phyloP scores from a whole-genome alignment of 2,797 vertebrate genomes.

The Saxicola maurus region DNA sequence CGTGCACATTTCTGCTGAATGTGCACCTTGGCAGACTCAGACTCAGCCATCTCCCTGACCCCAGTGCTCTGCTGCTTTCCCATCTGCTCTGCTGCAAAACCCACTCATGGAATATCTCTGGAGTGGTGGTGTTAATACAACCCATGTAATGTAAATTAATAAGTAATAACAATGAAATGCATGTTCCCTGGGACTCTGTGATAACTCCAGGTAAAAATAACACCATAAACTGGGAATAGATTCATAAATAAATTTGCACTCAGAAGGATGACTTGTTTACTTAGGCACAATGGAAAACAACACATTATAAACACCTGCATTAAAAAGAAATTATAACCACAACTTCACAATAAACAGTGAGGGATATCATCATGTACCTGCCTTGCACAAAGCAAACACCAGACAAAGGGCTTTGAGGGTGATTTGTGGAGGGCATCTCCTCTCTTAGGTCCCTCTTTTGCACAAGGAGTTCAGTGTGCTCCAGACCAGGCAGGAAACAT shows the following conservation, averaged over 20 bases:
- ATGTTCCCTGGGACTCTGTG: constrained; percentile 7
- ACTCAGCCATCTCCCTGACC: background rate
- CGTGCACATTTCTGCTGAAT: background rate
- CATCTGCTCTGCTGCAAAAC: background rate
- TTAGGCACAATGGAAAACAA: background rate
- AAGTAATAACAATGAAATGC: constrained; percentile 42
- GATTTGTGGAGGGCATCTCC: background rate
- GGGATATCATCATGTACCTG: constrained; percentile 18
- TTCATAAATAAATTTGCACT: constrained; percentile 8
- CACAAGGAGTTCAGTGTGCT: background rate
- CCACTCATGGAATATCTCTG: background rate
- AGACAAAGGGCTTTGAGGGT: background rate
- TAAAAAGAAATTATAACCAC: constrained; percentile 43
- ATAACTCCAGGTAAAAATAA: constrained; percentile 48
- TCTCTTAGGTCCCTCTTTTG: background rate
- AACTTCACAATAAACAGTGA: background rate
- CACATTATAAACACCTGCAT: constrained; percentile 22
- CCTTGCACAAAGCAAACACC: background rate
- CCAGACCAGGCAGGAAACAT: background rate
- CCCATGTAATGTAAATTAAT: background rate
- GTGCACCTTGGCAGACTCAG: background rate
- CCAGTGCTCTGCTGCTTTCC: background rate
- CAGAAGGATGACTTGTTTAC: constrained; percentile 15
- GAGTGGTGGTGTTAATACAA: background rate
- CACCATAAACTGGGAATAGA: background rate